Base-by-base conservation (phyloP, 2,888 invertebrate species). In the Spisula solida region DNA sequence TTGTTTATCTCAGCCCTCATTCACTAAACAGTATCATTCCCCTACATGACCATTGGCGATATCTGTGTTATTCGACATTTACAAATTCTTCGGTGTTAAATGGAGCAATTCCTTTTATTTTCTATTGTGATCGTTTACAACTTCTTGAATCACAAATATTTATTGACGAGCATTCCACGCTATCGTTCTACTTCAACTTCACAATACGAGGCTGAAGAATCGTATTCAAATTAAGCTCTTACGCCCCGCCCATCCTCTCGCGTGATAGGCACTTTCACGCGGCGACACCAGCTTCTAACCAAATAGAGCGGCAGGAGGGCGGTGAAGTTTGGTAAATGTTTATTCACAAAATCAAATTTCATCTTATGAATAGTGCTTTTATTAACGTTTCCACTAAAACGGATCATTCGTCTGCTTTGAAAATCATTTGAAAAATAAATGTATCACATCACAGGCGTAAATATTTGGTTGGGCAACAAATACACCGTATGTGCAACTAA, bases 271-370 rank as follows among this genome's bases (percentile, higher is more conserved):
- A 88, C 41, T 41, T 51, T 87, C 48, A 60, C 70, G 82, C 70
- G 86, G 78, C 66, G 60, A 79, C 91, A 70, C 41, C 82, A 56
- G 84, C 86, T 31, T 91, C 86, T 89, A 91, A 91, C 89, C 91
- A 91, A 91, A 91, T 89, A 91, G 88, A 89, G 86, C 91, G 60
- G 88, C 89, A 82, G 91, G 92, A 87, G 92, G 91, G 93, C 88
- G 90, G 89, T 87, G 87, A 86, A 86, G 88, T 89, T 85, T 88
- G 87, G 93, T 90, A 92, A 93, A 92, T 93, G 91, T 93, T 93
- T 93, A 93, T 93, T 90, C 90, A 92, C 89, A 86, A 91, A 93
- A 93, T 94, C 90, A 93, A 94, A 92, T 93, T 93, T 93, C 88
- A 81, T 81, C 84, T 85, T 83, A 60, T 60, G 79, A 89, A 89